Percentiles rank a stretch among this genome's conserved stretches.
Conservation (phyloP, 2,888 invertebrate genomes). For the Apodemia hepburni region DNA sequence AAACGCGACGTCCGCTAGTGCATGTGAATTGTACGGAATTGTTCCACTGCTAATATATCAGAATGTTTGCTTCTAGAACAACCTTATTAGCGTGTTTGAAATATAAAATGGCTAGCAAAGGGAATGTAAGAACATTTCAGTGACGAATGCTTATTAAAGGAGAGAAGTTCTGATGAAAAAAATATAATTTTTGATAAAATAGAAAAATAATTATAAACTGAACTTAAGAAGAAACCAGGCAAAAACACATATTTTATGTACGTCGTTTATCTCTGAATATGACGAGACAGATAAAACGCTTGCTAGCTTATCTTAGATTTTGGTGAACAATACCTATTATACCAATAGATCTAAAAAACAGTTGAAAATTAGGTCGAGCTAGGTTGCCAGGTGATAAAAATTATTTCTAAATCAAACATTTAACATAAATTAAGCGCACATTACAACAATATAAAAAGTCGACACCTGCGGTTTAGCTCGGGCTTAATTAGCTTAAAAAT, state of each 20-base stretch:
- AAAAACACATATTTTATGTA: background rate
- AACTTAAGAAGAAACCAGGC: too few relatives aligned
- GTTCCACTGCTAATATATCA: background rate
- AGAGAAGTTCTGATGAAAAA: background rate
- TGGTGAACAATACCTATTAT: background rate
- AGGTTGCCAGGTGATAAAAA: background rate
- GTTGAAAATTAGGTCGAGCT: background rate
- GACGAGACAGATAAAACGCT: background rate
- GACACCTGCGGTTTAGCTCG: background rate
- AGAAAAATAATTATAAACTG: too few relatives aligned
- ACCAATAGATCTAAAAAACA: background rate
- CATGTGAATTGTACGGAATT: conserved; percentile 19
- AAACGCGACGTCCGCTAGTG: conserved; percentile 46
- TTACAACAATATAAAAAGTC: background rate
- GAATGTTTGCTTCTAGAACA: conserved; percentile 3
- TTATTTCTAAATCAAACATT: background rate
- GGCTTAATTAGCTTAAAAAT: background rate
- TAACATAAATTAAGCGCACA: background rate
- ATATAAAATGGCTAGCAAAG: background rate
- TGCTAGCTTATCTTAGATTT: background rate
- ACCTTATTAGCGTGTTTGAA: conserved; percentile 3
- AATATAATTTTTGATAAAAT: too few relatives aligned
- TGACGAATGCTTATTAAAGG: background rate
- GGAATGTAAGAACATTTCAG: background rate
- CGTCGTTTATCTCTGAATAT: background rate